A percentile compares a stretch with the other conserved stretches of the same genome.
phyloP scores from a whole-genome alignment of 1,140 invertebrate genomes.

The Chironomus striatipennis region DNA sequence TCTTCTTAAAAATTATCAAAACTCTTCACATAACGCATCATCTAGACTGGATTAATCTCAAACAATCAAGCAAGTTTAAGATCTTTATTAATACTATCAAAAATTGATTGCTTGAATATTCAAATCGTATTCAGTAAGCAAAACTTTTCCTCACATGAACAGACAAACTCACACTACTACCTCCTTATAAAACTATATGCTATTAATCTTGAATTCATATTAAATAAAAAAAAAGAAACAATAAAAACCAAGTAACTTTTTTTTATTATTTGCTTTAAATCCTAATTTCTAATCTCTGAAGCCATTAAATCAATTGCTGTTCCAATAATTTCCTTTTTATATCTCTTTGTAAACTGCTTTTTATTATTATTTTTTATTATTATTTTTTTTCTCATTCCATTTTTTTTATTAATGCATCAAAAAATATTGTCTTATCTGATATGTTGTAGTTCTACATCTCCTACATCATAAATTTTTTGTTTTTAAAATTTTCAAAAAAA shows the following conservation, averaged over 20 bases:
- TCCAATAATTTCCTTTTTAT: neutral
- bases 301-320: conserved; percentile 1
- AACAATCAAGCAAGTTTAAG: too few relatives aligned
- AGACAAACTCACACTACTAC: too few relatives aligned
- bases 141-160: too few relatives aligned
- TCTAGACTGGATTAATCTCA: too few relatives aligned
- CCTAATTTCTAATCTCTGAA: neutral
- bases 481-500: neutral
- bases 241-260: neutral
- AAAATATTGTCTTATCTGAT: conserved; percentile 8
- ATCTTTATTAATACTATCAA: too few relatives aligned
- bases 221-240: neutral
- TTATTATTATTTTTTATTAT: neutral
- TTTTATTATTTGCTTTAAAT: neutral
- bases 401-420: neutral
- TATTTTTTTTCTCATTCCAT: neutral
- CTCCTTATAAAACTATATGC: too few relatives aligned
- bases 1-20: too few relatives aligned
- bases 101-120: too few relatives aligned
- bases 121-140: too few relatives aligned
- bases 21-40: too few relatives aligned
- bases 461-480: conserved; percentile 1
- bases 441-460: conserved; percentile 5
- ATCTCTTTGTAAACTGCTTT: neutral
- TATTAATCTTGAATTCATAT: neutral